Conservation (phyloP, 2,888 invertebrate species). For the Ornithoptera priamus region DNA sequence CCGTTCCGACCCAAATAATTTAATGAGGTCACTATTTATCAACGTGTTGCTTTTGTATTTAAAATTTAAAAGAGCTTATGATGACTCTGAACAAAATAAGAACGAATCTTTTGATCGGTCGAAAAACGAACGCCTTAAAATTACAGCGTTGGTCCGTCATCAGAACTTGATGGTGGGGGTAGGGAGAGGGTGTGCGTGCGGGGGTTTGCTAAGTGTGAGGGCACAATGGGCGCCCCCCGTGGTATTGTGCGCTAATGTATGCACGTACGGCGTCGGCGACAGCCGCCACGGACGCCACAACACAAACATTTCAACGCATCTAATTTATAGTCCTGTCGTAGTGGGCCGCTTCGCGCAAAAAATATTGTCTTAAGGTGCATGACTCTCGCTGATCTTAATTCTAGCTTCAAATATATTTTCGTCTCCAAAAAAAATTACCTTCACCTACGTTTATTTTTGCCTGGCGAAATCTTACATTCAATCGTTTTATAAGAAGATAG, state of each 20-base stretch:
- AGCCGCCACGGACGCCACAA: constrained; percentile 61
- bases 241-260: constrained; percentile 72
- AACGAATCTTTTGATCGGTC: constrained; percentile 11
- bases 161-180: constrained; percentile 49
- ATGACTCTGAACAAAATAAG: too few relatives aligned
- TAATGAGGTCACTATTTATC: too few relatives aligned
- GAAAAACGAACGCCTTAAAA: constrained; percentile 57
- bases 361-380: constrained; percentile 64
- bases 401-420: too few relatives aligned
- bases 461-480: too few relatives aligned
- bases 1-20: too few relatives aligned
- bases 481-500: too few relatives aligned
- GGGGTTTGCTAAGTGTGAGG: constrained; percentile 43
- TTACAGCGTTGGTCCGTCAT: constrained; percentile 69
- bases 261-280: constrained; percentile 64
- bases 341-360: constrained; percentile 62
- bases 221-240: constrained; percentile 73
- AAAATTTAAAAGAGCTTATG: too few relatives aligned
- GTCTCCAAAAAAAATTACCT: too few relatives aligned
- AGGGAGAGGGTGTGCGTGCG: constrained; percentile 35
- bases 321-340: constrained; percentile 73
- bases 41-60: too few relatives aligned
- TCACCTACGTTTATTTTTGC: too few relatives aligned
- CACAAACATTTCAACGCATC: constrained; percentile 78
- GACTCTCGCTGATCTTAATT: constrained; percentile 28